A percentile compares a stretch with the other conserved stretches of the same genome.
Evolutionary conservation across 2,113 vertebrate genomes (phyloP).

Genomic region (Platichthys stellatus): DNA sequence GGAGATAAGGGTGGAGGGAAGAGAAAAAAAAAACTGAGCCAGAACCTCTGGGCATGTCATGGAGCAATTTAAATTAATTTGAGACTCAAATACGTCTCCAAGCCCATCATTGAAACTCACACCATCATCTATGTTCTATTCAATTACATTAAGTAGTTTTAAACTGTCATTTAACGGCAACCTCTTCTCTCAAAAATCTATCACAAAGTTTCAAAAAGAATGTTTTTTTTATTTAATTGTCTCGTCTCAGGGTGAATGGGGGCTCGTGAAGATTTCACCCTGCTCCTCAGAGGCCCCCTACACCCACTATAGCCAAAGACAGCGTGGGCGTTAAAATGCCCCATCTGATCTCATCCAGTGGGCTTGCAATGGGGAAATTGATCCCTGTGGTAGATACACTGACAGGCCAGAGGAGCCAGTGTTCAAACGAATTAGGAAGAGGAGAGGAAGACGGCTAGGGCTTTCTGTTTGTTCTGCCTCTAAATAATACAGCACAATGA

Average conservation of each 20-base stretch:
- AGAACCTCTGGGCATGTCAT: constrained; percentile 70
- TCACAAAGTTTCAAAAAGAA: constrained; percentile 29
- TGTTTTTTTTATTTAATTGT: neutral
- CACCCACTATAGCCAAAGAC: constrained; percentile 5
- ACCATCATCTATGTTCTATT: constrained; percentile 40
- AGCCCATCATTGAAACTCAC: constrained; percentile 62
- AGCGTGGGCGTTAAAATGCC: constrained; percentile 34
- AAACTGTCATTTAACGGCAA: constrained; percentile 48
- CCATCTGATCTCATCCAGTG: constrained; percentile 56
- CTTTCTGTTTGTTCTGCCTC: constrained; percentile 65
- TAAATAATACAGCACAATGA: constrained; percentile 70
- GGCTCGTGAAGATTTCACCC: constrained; percentile 13
- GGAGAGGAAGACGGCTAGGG: constrained; percentile 43
- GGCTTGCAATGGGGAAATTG: constrained; percentile 61
- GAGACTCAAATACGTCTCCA: constrained; percentile 61
- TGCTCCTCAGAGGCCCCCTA: constrained; percentile 4
- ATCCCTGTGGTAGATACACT: constrained; percentile 58
- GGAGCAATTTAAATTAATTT: constrained; percentile 66
- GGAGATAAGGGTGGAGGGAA: neutral
- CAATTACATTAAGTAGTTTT: constrained; percentile 52
- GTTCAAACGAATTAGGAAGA: constrained; percentile 46
- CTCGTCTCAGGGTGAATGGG: neutral
- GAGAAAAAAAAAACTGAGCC: constrained; percentile 45
- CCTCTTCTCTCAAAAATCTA: constrained; percentile 24
- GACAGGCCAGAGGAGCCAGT: constrained; percentile 58